Percentiles rank a stretch among this genome's conserved stretches.
Evolutionary conservation across 2,113 vertebrate genomes (phyloP).

Genomic region (Micronycteris hirsuta): DNA sequence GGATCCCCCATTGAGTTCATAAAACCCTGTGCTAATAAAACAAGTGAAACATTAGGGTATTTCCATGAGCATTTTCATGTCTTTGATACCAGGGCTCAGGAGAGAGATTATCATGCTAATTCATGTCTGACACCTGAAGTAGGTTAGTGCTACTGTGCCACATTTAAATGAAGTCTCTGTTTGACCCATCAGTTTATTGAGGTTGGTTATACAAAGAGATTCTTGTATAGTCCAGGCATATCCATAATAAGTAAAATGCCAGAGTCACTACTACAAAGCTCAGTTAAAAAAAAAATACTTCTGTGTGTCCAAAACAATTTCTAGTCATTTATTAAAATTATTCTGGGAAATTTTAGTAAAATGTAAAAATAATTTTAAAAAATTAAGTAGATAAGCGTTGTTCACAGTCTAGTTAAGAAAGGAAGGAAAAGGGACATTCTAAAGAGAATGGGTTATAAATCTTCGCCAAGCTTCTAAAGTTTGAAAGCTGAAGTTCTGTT

Average conservation of each 20-base stretch:
- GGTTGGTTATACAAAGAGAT: constrained; percentile 46
- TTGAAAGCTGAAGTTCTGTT: constrained; percentile 4
- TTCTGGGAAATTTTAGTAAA: constrained; percentile 53
- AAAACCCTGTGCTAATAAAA: background rate
- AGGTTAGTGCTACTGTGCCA: background rate
- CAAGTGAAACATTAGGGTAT: background rate
- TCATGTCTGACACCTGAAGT: background rate
- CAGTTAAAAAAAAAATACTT: background rate
- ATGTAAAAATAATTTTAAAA: background rate
- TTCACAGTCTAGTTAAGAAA: constrained; percentile 38
- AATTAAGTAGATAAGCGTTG: constrained; percentile 50
- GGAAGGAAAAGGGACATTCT: constrained; percentile 49
- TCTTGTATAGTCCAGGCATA: constrained; percentile 51
- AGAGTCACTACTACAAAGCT: constrained; percentile 45
- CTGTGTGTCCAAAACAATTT: constrained; percentile 13
- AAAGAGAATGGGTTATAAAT: constrained; percentile 58
- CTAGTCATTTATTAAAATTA: constrained; percentile 65
- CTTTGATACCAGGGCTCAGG: background rate
- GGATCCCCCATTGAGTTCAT: background rate
- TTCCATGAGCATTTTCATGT: background rate
- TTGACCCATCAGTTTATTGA: constrained; percentile 35
- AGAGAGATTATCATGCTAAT: background rate
- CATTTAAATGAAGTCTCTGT: constrained; percentile 38
- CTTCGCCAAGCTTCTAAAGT: background rate
- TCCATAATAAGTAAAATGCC: constrained; percentile 50